A percentile compares a stretch with the other conserved stretches of the same genome.
Conservation (phyloP, 2,113 vertebrate species). For the Pelobates fuscus region DNA sequence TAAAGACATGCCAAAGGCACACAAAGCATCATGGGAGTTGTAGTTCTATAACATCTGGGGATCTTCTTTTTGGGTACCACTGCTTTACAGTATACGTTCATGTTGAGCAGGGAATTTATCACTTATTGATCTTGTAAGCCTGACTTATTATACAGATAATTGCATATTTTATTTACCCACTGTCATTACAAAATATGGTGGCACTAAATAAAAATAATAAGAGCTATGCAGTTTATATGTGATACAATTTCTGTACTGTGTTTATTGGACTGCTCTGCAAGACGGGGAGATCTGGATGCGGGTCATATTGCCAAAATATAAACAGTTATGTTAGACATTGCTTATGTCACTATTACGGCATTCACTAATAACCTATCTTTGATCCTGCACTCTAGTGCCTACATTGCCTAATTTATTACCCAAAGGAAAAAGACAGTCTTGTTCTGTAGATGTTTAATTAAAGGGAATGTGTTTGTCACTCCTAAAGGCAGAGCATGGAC, state of each 20-base stretch:
- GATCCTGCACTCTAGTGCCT: neutral
- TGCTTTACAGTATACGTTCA: too few relatives aligned
- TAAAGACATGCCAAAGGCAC: too few relatives aligned
- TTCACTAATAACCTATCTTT: conserved; percentile 33
- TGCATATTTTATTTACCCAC: neutral
- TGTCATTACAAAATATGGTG: neutral
- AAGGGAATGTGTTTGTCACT: conserved; percentile 27
- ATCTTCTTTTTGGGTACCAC: too few relatives aligned
- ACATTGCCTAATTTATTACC: conserved; percentile 21
- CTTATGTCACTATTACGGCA: conserved; percentile 8
- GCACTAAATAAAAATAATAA: neutral
- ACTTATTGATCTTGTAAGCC: too few relatives aligned
- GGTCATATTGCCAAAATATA: conserved; percentile 4
- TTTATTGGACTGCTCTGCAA: neutral
- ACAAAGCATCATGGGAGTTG: too few relatives aligned
- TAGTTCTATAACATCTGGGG: too few relatives aligned
- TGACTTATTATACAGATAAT: too few relatives aligned
- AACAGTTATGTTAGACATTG: neutral
- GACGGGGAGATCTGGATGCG: neutral
- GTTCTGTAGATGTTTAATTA: conserved; percentile 10
- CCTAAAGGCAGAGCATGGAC: neutral
- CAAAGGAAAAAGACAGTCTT: neutral
- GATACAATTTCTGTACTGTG: neutral
- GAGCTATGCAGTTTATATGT: too few relatives aligned
- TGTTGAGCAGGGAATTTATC: too few relatives aligned